Evolutionary conservation across 2,888 invertebrate species (phyloP), one percentile per base, ranked within the genome.

Genomic region (Bunonema sp.): DNA sequence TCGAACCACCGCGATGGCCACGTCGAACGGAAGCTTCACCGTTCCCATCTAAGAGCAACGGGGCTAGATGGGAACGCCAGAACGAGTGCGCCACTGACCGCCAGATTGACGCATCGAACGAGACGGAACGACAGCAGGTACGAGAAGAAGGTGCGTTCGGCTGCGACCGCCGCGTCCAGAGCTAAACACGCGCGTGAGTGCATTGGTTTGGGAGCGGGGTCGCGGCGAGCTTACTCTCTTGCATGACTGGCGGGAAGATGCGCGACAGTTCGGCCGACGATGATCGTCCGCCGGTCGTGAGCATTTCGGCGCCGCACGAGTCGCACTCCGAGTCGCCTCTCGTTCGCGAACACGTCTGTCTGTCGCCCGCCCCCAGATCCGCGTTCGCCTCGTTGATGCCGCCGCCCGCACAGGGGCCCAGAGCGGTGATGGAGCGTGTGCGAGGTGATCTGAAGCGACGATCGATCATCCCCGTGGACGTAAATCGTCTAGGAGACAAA

Each of bases 271-370:
- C 19, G 54, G 40, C 7, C 26, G 24, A 3, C 24, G 20, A n/a
- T 16, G 26, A 16, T 35, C 35, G 24, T 23, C 42, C 37, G 31
- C 26, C 39, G 18, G 47, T 39, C 23, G 50, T 37, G 49, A 49
- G 22, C 18, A 42, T 38, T 26, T 54, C 46, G n/a, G 59, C 57
- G 34, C 52, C 46, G 34, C 63, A 64, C 23, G 54, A 49, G 28
- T 59, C 64, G 39, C 62, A 61, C 37, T 64, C 64, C 2, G 64
- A 64, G 18, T 60, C 60, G n/a, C 47, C 43, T 4, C 50, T 46
- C 2, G 41, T 44, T 22, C 60, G 44, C 42, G 16, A 43, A 47
- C 24, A 36, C 2, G n/a, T n/a, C n/a, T n/a, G n/a, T n/a, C n/a
- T n/a, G n/a, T n/a, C n/a, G n/a, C n/a, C n/a, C n/a, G n/a, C n/a